Evolutionary conservation across 2,113 vertebrate species (phyloP).

Genomic region (Sciurus niger): DNA sequence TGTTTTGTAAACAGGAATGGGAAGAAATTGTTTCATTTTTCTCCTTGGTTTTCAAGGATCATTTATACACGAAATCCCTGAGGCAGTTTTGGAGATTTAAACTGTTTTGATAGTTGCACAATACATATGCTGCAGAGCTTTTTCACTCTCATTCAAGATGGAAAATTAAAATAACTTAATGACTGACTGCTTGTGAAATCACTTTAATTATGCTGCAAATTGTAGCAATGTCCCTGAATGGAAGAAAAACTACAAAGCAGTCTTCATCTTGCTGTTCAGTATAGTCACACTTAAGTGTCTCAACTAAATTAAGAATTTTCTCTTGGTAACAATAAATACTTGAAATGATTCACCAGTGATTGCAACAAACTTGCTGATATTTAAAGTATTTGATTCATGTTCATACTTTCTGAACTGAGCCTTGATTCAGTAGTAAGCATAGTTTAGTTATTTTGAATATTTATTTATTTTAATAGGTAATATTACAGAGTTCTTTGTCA

Average conservation of each 20-base stretch:
- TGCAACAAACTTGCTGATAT: background rate
- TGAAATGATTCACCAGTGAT: background rate
- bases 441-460: conserved; percentile 1
- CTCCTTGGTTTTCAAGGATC: background rate
- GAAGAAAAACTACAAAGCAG: background rate
- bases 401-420: background rate
- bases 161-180: conserved; percentile 62
- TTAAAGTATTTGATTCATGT: background rate
- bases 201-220: conserved; percentile 60
- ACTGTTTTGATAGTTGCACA: background rate
- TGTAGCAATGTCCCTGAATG: background rate
- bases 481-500: background rate
- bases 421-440: background rate
- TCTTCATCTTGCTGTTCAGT: background rate
- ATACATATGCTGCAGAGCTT: background rate
- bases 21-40: background rate
- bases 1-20: background rate
- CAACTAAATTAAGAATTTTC: background rate
- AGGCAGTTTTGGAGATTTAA: conserved; percentile 34
- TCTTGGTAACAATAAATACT: background rate
- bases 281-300: conserved; percentile 6
- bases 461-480: background rate
- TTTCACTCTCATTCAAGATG: conserved; percentile 28
- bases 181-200: conserved; percentile 42
- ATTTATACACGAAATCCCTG: background rate